Conservation (phyloP, 2,888 invertebrate species). For the Coenonympha arcania region DNA sequence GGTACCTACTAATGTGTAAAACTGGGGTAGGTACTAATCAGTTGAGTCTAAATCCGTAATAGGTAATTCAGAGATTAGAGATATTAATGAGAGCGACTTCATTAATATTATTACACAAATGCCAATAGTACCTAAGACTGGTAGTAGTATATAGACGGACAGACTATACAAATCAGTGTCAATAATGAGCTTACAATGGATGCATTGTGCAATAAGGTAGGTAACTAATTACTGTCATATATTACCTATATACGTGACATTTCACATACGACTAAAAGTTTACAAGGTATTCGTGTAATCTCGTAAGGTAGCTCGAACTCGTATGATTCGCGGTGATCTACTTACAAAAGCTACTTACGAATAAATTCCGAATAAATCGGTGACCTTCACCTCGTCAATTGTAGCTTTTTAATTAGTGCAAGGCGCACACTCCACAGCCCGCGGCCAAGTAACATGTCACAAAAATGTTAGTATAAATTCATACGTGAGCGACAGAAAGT, state of each 20-base stretch:
- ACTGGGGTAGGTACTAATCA: too few species aligned
- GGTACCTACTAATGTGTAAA: too few species aligned
- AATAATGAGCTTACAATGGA: too few species aligned
- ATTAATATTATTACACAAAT: too few species aligned
- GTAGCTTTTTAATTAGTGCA: slow-evolving; percentile 17
- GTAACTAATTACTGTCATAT: too few species aligned
- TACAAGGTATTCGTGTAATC: slow-evolving; percentile 15
- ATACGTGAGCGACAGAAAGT: slow-evolving; percentile 3
- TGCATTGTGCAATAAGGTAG: background rate
- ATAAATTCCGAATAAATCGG: slow-evolving; percentile 16
- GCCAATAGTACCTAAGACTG: too few species aligned
- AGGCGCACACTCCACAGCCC: slow-evolving; percentile 19
- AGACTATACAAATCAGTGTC: too few species aligned
- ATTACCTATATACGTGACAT: slow-evolving; percentile 17
- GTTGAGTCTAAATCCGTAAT: too few species aligned
- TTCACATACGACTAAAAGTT: slow-evolving; percentile 38
- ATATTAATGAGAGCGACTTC: too few species aligned
- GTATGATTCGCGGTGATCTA: slow-evolving; percentile 27
- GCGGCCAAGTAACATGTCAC: slow-evolving; percentile 17
- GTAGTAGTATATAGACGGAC: too few species aligned
- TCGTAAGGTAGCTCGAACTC: slow-evolving; percentile 15
- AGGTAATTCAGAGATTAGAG: too few species aligned
- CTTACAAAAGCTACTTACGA: slow-evolving; percentile 13
- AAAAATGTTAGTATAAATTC: slow-evolving; percentile 19
- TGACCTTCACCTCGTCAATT: slow-evolving; percentile 45